Base-by-base conservation (phyloP, 2,113 vertebrate species). In the Rhineura floridana region DNA sequence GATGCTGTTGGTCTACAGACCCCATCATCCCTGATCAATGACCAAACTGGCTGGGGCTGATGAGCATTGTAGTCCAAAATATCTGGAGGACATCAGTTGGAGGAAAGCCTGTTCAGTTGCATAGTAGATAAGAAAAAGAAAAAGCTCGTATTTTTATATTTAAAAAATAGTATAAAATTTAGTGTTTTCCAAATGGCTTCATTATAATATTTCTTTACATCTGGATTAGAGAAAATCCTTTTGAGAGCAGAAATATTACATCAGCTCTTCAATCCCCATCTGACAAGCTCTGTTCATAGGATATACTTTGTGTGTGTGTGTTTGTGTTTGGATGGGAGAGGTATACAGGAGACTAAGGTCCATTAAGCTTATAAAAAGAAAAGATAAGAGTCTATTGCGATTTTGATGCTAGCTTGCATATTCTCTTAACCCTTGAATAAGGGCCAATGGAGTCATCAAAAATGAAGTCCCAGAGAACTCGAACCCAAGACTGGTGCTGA, bases 381-480 rank as follows among this genome's bases (percentile, higher is more conserved):
- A 63, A 21, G 21, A 11, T 44, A 9, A 3, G 15, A 25, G 87
- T 59, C 52, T 0, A 0, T 90, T 85, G 95, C 42, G n/a, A n/a
- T 42, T 91, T 88, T 87, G 97, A 96, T 4, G 89, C 98, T 65
- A 98, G 91, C 93, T 97, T 98, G 96, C 95, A 98, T n/a, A 96
- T 90, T 91, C 99, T 97, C 94, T 99, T 99, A 92, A 99, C 97
- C 93, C 99, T 96, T 85, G 98, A 95, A 1, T 98, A 99, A 63
- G 98, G 99, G 6, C 99, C 98, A 67, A 99, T 96, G 91, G 95
- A 96, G 92, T 99, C 98, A 80, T 99, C 97, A 30, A 99, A 98
- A 89, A 99, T 97, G 87, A 99, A 99, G 93, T 99, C 98, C 98
- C 98, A 99, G 63, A 99, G 97, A 75, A 99, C 99, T 70, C 95